Conservation (phyloP, 2,888 invertebrate genomes). For the Cephus rjabovi region DNA sequence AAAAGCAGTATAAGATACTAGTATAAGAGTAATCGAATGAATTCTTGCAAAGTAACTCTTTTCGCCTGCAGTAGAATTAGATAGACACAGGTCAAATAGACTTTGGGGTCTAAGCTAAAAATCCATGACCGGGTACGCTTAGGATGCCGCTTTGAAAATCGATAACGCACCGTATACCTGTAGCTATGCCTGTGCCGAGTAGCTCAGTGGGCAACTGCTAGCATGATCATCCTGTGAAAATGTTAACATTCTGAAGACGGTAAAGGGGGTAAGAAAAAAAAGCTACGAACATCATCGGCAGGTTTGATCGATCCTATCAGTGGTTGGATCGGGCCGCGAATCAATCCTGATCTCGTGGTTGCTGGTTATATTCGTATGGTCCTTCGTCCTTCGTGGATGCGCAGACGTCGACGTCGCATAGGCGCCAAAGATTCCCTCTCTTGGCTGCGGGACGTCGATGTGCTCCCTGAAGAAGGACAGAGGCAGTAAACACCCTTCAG, state of each 20-base stretch:
- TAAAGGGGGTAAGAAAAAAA: constrained; percentile 12
- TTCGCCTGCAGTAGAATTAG: not conserved
- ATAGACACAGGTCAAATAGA: not conserved
- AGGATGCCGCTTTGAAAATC: constrained; percentile 34
- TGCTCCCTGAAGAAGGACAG: not conserved
- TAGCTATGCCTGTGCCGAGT: not conserved
- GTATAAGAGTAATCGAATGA: not conserved
- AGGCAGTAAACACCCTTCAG: not conserved
- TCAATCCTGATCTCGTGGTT: not conserved
- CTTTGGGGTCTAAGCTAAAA: not conserved
- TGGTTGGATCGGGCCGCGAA: not conserved
- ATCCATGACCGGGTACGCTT: not conserved
- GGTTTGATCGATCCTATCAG: constrained; percentile 1
- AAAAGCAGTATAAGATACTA: not conserved
- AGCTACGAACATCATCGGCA: not conserved
- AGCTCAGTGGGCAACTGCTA: not conserved
- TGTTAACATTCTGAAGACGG: not conserved
- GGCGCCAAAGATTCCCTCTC: constrained; percentile 34
- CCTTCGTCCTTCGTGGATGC: constrained; percentile 25
- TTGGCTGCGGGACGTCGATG: constrained; percentile 22
- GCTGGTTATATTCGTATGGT: not conserved
- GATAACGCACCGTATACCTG: constrained; percentile 20
- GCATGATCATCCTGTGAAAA: not conserved
- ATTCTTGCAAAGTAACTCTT: not conserved
- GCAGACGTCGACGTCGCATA: constrained; percentile 32